These are phyloP conservation scores for Pollachius pollachius DNA, from an alignment of 2,113 vertebrate genomes.

Conservation along the genomic window DNA sequence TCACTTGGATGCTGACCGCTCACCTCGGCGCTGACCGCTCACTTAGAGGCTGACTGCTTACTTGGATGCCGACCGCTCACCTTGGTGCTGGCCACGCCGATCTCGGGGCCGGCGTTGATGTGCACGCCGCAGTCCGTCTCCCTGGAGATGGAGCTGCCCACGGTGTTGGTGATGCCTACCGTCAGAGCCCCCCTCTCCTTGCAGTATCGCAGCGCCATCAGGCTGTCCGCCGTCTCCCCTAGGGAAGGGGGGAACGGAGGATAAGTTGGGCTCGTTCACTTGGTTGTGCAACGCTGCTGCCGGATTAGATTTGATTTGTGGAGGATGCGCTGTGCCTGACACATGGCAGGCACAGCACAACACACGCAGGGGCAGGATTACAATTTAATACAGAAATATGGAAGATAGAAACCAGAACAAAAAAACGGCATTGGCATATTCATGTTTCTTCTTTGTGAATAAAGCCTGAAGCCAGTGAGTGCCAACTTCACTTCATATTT, in stretches of 20 bases:
- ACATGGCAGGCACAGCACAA: background rate
- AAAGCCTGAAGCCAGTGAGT: too few species aligned
- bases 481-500: too few species aligned
- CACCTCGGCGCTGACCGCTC: constrained; percentile 80
- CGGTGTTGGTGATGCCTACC: constrained; percentile 96
- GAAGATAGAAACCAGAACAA: too few species aligned
- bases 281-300: background rate
- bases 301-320: constrained; percentile 19
- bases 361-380: too few species aligned
- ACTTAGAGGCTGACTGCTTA: constrained; percentile 48
- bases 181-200: constrained; percentile 94
- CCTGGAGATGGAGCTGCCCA: constrained; percentile 94
- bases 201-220: constrained; percentile 92
- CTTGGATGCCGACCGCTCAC: constrained; percentile 54
- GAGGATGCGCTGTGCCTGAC: too few species aligned
- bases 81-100: constrained; percentile 98
- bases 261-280: too few species aligned
- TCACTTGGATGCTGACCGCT: constrained; percentile 1
- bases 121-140: constrained; percentile 97
- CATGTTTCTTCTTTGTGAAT: too few species aligned
- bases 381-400: too few species aligned
- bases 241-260: constrained; percentile 1
- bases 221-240: constrained; percentile 97
- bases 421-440: too few species aligned
- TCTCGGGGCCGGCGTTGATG: constrained; percentile 95